These are phyloP conservation scores for Sphaerophoria rueppellii DNA, from an alignment of 2,888 invertebrate species.

Conservation along the genomic window DNA sequence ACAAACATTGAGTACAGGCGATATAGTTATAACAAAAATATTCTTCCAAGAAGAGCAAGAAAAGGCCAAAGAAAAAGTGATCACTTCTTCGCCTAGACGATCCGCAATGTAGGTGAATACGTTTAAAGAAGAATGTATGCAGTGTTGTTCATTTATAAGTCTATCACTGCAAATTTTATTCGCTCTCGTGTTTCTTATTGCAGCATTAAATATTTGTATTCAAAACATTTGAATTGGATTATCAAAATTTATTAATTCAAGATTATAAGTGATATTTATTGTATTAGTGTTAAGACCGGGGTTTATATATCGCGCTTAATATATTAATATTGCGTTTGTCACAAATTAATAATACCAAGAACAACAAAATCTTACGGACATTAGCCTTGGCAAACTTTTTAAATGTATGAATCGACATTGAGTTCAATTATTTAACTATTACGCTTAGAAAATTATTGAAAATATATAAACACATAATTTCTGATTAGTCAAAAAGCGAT, in stretches of 20 bases:
- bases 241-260: constrained; percentile 42
- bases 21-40: constrained; percentile 95
- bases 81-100: constrained; percentile 83
- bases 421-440: constrained; percentile 25
- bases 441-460: constrained; percentile 1
- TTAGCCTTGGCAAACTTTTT: constrained; percentile 41
- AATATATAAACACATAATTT: constrained; percentile 27
- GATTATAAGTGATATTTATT: constrained; percentile 69
- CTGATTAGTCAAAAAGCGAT: constrained; percentile 5
- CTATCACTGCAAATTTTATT: constrained; percentile 39
- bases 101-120: constrained; percentile 39
- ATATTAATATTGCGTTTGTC: constrained; percentile 56
- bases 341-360: constrained; percentile 35
- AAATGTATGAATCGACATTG: constrained; percentile 50
- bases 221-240: constrained; percentile 17
- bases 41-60: constrained; percentile 85
- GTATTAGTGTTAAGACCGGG: constrained; percentile 54
- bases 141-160: constrained; percentile 13
- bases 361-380: constrained; percentile 15
- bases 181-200: constrained; percentile 28
- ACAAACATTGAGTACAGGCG: constrained; percentile 95
- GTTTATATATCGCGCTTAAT: constrained; percentile 35
- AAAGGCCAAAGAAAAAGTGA: constrained; percentile 83
- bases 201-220: constrained; percentile 24
- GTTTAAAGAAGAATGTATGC: neutral